Conservation (phyloP, 1,140 invertebrate species). For the Procambarus clarkii region DNA sequence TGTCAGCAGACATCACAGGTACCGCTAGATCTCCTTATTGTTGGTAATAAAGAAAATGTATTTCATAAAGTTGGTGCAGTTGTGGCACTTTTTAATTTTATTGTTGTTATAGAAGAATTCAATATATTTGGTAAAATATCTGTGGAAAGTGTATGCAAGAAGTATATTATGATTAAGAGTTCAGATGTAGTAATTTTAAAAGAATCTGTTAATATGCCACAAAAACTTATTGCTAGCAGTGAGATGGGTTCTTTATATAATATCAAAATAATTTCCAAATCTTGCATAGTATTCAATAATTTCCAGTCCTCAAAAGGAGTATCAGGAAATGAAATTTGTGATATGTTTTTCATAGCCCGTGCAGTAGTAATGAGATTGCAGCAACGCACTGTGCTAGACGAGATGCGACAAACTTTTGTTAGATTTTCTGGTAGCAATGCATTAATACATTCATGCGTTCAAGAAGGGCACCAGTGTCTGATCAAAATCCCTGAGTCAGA, state of each 20-base stretch:
- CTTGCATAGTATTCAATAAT: neutral
- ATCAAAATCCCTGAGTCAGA: neutral
- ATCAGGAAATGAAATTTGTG: neutral
- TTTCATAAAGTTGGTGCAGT: slow-evolving; percentile 5
- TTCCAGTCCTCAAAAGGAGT: neutral
- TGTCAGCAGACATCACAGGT: neutral
- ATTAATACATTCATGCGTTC: slow-evolving; percentile 20
- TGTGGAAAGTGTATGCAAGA: neutral
- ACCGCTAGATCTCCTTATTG: slow-evolving; percentile 1
- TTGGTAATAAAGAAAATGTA: slow-evolving; percentile 2
- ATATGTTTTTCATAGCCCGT: neutral
- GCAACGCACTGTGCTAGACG: neutral
- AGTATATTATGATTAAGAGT: slow-evolving; percentile 1
- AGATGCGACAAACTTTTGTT: slow-evolving; percentile 6
- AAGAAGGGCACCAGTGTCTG: neutral
- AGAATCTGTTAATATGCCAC: neutral
- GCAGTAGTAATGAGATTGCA: neutral
- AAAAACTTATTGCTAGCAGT: neutral
- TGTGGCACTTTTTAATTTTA: neutral
- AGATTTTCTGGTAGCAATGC: slow-evolving; percentile 6
- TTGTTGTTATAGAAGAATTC: slow-evolving; percentile 7
- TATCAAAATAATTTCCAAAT: slow-evolving; percentile 20
- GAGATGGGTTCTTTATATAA: neutral
- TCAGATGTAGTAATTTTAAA: neutral
- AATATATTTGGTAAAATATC: neutral